phyloP scores from a whole-genome alignment of 2,113 vertebrate species.

The Grammomys surdaster region DNA sequence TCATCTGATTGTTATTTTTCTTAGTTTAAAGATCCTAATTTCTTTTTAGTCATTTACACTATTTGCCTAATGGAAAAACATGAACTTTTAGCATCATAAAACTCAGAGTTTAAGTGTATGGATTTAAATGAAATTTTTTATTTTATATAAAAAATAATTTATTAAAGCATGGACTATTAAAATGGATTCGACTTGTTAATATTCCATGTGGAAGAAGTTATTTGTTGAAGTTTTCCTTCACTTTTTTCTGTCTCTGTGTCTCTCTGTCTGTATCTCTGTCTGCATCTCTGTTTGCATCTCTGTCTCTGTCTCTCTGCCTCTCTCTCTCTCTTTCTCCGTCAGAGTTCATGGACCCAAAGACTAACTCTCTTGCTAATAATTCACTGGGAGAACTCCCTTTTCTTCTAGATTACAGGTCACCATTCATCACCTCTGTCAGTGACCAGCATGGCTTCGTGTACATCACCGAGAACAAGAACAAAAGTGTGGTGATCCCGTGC shows the following conservation, averaged over 20 bases:
- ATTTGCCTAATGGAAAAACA: conserved; percentile 26
- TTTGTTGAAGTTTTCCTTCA: background rate
- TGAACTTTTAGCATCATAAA: background rate
- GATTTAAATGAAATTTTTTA: conserved; percentile 50
- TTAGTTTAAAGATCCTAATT: conserved; percentile 50
- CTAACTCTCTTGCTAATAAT: conserved; percentile 1
- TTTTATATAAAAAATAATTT: conserved; percentile 50
- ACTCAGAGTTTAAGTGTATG: conserved; percentile 47
- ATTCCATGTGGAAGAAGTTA: background rate
- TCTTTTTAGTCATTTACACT: conserved; percentile 44
- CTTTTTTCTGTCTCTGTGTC: background rate
- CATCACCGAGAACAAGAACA: conserved; percentile 93
- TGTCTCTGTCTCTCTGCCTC: background rate
- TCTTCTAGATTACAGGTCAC: conserved; percentile 92
- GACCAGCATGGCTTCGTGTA: conserved; percentile 92
- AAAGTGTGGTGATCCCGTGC: conserved; percentile 95
- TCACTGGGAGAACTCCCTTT: conserved; percentile 39
- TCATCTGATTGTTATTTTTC: conserved; percentile 32
- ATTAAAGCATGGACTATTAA: background rate
- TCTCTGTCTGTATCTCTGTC: background rate
- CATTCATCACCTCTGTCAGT: conserved; percentile 93
- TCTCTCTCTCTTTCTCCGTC: background rate
- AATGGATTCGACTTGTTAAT: conserved; percentile 9
- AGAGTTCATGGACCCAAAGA: background rate
- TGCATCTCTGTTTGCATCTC: background rate